These are phyloP conservation scores for Gyrodactylus salaris DNA, from an alignment of 1,140 invertebrate genomes.

Conservation along the genomic window DNA sequence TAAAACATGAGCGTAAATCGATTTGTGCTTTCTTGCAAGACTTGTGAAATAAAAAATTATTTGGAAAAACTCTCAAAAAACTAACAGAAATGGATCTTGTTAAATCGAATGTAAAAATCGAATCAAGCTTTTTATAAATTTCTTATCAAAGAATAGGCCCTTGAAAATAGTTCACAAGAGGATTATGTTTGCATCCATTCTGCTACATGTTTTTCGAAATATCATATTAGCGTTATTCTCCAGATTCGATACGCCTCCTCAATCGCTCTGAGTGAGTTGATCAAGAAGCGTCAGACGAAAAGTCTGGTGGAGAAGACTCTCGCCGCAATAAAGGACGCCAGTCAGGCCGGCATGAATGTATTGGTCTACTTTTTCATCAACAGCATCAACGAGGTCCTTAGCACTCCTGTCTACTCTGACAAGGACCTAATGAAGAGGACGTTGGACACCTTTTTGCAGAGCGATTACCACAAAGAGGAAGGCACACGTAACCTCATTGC, in stretches of 20 bases:
- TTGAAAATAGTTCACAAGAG: no score
- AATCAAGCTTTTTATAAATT: no score
- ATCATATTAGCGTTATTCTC: no score
- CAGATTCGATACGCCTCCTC: not conserved
- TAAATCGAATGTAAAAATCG: no score
- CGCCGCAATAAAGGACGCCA: not conserved
- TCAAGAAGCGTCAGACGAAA: not conserved
- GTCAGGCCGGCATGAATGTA: not conserved
- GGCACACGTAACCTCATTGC: conserved; percentile 87
- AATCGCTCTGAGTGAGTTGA: not conserved
- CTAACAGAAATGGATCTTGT: no score
- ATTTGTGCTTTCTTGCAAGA: no score
- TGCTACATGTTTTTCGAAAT: no score
- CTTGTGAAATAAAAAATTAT: no score
- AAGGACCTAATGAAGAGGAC: not conserved
- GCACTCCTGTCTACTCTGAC: not conserved
- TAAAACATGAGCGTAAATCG: no score
- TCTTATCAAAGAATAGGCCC: no score
- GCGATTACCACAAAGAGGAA: conserved; percentile 33
- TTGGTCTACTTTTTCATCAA: not conserved
- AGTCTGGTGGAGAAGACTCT: not conserved
- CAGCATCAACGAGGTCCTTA: not conserved
- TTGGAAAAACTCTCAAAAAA: no score
- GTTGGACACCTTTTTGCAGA: not conserved
- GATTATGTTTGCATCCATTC: no score